A percentile compares a stretch with the other conserved stretches of the same genome.
phyloP scores from a whole-genome alignment of 2,888 invertebrate species.

The Lapara coniferarum region DNA sequence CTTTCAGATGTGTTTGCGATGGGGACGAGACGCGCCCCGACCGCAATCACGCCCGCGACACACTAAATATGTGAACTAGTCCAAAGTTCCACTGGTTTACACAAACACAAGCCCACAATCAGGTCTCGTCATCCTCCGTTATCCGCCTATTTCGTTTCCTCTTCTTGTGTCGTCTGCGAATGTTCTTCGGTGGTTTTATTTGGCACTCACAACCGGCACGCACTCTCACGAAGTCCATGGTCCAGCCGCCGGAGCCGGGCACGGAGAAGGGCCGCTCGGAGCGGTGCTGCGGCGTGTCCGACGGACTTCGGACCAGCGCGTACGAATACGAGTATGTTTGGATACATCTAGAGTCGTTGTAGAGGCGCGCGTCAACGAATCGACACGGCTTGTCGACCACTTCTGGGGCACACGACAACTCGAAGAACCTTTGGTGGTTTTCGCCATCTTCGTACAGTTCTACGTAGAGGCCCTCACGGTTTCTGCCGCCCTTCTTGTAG shows the following conservation, averaged over 20 bases:
- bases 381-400: slow-evolving; percentile 89
- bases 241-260: slow-evolving; percentile 86
- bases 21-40: not conserved
- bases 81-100: slow-evolving; percentile 66
- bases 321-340: slow-evolving; percentile 93
- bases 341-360: slow-evolving; percentile 89
- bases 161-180: slow-evolving; percentile 63
- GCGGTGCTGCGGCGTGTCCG: slow-evolving; percentile 68
- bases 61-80: slow-evolving; percentile 54
- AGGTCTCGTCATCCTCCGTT: slow-evolving; percentile 70
- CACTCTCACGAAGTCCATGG: slow-evolving; percentile 92
- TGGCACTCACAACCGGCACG: slow-evolving; percentile 94
- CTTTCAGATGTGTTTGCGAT: slow-evolving; percentile 33
- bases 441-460: slow-evolving; percentile 89
- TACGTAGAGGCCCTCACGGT: slow-evolving; percentile 88
- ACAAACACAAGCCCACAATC: slow-evolving; percentile 58
- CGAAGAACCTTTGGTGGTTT: slow-evolving; percentile 89
- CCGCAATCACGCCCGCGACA: not conserved
- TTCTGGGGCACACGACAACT: slow-evolving; percentile 89
- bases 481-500: slow-evolving; percentile 90
- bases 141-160: slow-evolving; percentile 64
- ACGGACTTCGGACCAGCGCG: slow-evolving; percentile 87
- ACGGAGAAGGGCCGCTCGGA: slow-evolving; percentile 74
- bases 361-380: slow-evolving; percentile 88
- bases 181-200: slow-evolving; percentile 84